These are phyloP conservation scores for Euspilapteryx auroguttella DNA, from an alignment of 2,888 invertebrate genomes.

Conservation along the genomic window DNA sequence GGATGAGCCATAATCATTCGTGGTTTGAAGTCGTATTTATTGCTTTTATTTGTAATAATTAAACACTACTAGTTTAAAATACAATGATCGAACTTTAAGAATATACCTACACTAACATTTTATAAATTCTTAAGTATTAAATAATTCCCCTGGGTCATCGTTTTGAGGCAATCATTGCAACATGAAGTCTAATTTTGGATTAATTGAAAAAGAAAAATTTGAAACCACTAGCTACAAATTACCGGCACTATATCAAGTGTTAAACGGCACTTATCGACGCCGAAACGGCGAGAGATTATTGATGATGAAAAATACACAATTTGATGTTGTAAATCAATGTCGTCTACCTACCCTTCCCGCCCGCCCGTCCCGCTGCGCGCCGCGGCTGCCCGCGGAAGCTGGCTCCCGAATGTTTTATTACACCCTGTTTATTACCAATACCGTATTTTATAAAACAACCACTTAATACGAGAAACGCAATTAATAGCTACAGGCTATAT, in stretches of 20 bases:
- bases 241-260: constrained; percentile 59
- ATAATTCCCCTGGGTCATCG: too few species aligned
- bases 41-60: too few species aligned
- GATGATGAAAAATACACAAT: constrained; percentile 58
- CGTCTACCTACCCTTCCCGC: too few species aligned
- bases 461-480: constrained; percentile 18
- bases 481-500: too few species aligned
- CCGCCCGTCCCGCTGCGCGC: too few species aligned
- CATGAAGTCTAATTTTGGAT: constrained; percentile 42
- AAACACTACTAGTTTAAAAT: too few species aligned
- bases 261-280: constrained; percentile 55
- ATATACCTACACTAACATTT: too few species aligned
- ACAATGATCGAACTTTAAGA: too few species aligned
- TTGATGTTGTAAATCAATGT: constrained; percentile 52
- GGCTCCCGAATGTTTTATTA: constrained; percentile 28
- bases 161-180: constrained; percentile 19
- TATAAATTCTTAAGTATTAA: too few species aligned
- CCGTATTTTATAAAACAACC: constrained; percentile 30
- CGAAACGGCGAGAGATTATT: constrained; percentile 43
- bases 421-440: constrained; percentile 42
- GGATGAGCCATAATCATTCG: too few species aligned
- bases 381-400: constrained; percentile 32
- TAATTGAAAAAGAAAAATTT: constrained; percentile 55
- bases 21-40: too few species aligned
- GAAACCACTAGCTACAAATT: constrained; percentile 47